Evolutionary conservation across 2,797 vertebrate species (phyloP).

Genomic region (Sebastolobus altivelis): DNA sequence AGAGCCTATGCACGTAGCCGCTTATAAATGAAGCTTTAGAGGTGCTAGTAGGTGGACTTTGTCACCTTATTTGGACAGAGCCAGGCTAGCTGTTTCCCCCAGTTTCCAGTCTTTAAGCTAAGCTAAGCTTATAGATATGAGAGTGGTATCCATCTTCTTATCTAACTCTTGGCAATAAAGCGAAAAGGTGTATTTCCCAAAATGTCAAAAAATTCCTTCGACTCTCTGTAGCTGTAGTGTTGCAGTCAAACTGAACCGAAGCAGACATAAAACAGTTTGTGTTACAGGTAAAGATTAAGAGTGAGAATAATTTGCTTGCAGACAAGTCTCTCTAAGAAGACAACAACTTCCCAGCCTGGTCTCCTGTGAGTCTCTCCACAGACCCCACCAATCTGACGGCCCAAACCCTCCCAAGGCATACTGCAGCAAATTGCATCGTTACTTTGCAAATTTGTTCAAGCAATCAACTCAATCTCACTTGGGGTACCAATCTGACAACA

Average conservation of each 20-base stretch:
- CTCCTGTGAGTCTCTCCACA: slow-evolving; percentile 38
- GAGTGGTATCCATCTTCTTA: background rate
- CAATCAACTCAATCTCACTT: slow-evolving; percentile 84
- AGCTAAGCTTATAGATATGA: too few relatives aligned
- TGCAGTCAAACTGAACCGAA: background rate
- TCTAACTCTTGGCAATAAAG: background rate
- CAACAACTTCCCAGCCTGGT: slow-evolving; percentile 34
- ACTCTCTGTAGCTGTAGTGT: background rate
- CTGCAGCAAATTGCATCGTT: slow-evolving; percentile 82
- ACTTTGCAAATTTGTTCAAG: slow-evolving; percentile 87
- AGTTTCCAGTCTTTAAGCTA: background rate
- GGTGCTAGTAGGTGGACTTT: background rate
- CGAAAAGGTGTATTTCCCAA: background rate
- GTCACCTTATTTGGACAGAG: background rate
- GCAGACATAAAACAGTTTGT: slow-evolving; percentile 15
- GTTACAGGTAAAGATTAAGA: slow-evolving; percentile 52
- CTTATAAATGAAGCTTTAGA: background rate
- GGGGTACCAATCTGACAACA: slow-evolving; percentile 80
- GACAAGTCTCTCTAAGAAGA: slow-evolving; percentile 37
- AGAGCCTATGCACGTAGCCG: background rate
- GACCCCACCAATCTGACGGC: slow-evolving; percentile 45
- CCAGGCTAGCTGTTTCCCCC: background rate
- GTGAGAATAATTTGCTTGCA: slow-evolving; percentile 57
- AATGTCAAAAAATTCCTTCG: background rate
- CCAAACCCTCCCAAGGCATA: slow-evolving; percentile 60